phyloP scores from a whole-genome alignment of 2,113 vertebrate genomes.

The Archilochus colubris region DNA sequence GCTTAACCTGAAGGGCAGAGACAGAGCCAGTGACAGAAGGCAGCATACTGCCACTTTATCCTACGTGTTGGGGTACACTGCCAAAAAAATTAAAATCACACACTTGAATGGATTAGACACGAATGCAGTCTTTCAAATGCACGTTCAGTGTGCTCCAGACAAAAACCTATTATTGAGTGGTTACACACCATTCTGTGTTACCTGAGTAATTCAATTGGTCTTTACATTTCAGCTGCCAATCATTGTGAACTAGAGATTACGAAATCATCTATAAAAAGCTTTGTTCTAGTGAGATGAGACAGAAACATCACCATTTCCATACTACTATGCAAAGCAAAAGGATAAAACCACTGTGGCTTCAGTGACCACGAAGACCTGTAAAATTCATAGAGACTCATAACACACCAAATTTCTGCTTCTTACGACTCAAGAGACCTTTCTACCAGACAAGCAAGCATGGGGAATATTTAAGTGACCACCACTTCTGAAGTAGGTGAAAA shows the following conservation, averaged over 20 bases:
- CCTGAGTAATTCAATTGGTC: constrained; percentile 34
- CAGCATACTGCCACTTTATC: background rate
- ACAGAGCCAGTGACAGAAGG: background rate
- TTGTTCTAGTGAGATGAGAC: constrained; percentile 31
- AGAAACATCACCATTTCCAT: background rate
- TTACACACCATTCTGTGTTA: background rate
- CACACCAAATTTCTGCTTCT: background rate
- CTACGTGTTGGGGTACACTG: background rate
- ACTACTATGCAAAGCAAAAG: background rate
- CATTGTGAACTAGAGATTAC: background rate
- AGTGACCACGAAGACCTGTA: background rate
- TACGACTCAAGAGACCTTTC: background rate
- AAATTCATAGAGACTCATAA: background rate
- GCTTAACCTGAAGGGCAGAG: background rate
- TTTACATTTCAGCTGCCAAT: constrained; percentile 11
- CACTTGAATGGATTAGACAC: background rate
- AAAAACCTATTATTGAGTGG: background rate
- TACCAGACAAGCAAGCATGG: background rate
- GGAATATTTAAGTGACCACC: background rate
- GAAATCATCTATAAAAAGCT: background rate
- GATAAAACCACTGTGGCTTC: background rate
- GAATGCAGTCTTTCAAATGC: constrained; percentile 5
- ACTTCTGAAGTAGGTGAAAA: background rate
- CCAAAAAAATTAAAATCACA: background rate
- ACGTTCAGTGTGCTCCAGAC: background rate